Conservation (phyloP, 2,797 vertebrate genomes). For the Clamator glandarius region DNA sequence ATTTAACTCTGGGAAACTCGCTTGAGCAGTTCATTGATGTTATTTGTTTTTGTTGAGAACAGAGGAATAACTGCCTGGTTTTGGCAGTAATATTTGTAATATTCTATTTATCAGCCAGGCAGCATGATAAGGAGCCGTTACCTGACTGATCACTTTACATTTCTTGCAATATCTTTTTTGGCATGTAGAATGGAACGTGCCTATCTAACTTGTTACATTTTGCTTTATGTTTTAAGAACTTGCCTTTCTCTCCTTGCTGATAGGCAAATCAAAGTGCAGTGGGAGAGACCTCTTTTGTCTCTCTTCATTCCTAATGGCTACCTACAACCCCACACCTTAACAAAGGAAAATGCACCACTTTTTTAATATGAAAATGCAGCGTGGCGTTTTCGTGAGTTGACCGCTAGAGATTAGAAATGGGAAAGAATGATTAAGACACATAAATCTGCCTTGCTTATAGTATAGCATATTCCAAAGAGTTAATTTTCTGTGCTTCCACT, state of each 20-base stretch:
- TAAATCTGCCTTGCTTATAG: background rate
- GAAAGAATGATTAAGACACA: background rate
- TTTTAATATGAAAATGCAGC: background rate
- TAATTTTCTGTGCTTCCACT: background rate
- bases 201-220: background rate
- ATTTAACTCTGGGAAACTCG: background rate
- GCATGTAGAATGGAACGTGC: background rate
- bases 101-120: background rate
- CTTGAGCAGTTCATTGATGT: background rate
- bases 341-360: background rate
- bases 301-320: background rate
- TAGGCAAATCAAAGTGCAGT: background rate
- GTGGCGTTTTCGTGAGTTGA: background rate
- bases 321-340: background rate
- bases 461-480: background rate
- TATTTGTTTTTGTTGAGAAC: background rate
- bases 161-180: background rate
- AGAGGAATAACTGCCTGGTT: background rate
- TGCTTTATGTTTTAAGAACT: background rate
- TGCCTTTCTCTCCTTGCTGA: background rate
- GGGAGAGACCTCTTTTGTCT: background rate
- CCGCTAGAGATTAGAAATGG: background rate
- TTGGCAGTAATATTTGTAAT: slow-evolving; percentile 16
- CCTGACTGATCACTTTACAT: background rate
- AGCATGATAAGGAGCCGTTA: background rate